A percentile compares a stretch with the other conserved stretches of the same genome.
Conservation (phyloP, 2,113 vertebrate species). For the Antigone vipio region DNA sequence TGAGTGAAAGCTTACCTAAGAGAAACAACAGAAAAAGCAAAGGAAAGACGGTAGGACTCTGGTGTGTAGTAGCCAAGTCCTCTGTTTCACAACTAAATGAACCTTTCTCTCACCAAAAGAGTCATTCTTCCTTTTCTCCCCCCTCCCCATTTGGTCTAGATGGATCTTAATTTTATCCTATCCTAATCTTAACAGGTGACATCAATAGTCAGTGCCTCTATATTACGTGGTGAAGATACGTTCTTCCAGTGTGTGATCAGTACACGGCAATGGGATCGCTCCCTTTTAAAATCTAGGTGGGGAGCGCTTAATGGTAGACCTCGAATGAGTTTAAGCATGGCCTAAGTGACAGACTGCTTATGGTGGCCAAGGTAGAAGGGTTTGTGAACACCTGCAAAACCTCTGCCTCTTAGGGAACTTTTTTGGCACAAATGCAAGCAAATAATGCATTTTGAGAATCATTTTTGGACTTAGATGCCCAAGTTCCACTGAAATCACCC, state of each 20-base stretch:
- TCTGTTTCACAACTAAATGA: not conserved
- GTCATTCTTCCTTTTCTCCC: not conserved
- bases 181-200: not conserved
- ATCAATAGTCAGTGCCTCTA: not conserved
- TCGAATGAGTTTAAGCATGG: not conserved
- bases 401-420: not conserved
- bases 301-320: not conserved
- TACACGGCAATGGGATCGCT: not conserved
- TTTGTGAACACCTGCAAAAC: not conserved
- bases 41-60: not conserved
- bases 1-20: not conserved
- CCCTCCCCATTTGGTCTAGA: not conserved
- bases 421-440: not conserved
- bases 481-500: not conserved
- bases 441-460: not conserved
- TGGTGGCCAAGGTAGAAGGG: not conserved
- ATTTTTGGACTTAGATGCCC: not conserved
- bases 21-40: not conserved
- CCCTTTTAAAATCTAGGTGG: not conserved
- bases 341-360: not conserved
- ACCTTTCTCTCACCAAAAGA: not conserved
- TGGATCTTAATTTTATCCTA: not conserved
- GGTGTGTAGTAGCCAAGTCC: not conserved
- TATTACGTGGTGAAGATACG: not conserved
- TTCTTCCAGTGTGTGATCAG: not conserved